Evolutionary conservation across 2,113 vertebrate genomes (phyloP).

Genomic region (Eidolon helvum): DNA sequence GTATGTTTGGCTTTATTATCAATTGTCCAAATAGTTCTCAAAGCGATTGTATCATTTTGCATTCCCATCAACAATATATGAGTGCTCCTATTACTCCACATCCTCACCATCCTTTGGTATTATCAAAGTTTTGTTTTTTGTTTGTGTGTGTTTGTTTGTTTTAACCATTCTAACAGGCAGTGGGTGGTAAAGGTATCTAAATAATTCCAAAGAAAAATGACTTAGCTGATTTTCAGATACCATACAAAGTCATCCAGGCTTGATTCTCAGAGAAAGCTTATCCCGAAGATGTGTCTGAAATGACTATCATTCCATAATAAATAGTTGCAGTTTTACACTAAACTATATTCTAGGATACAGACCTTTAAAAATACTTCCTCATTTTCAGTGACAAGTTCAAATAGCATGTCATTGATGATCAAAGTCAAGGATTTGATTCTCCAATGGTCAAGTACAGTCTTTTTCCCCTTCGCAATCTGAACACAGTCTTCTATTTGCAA

Average conservation of each 20-base stretch:
- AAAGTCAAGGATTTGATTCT: background rate
- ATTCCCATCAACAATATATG: background rate
- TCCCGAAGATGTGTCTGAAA: background rate
- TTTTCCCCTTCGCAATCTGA: background rate
- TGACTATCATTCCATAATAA: background rate
- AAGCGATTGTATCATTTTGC: background rate
- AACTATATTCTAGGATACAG: background rate
- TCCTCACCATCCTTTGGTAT: background rate
- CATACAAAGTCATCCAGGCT: background rate
- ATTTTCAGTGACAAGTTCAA: background rate
- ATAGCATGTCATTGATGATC: background rate
- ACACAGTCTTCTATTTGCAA: background rate
- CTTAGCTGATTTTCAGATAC: background rate
- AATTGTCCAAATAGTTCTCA: background rate
- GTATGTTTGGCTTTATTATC: background rate
- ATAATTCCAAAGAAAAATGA: background rate
- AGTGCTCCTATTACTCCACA: rapidly evolving
- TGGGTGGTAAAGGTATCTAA: background rate
- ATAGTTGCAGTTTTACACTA: background rate
- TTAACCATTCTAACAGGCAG: too few species aligned
- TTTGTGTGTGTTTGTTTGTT: background rate
- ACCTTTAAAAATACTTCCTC: background rate
- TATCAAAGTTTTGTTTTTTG: background rate
- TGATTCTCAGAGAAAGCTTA: background rate
- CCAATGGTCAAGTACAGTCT: background rate